These are phyloP conservation scores for Thalassophryne amazonica DNA, from an alignment of 2,797 vertebrate genomes.

Conservation along the genomic window DNA sequence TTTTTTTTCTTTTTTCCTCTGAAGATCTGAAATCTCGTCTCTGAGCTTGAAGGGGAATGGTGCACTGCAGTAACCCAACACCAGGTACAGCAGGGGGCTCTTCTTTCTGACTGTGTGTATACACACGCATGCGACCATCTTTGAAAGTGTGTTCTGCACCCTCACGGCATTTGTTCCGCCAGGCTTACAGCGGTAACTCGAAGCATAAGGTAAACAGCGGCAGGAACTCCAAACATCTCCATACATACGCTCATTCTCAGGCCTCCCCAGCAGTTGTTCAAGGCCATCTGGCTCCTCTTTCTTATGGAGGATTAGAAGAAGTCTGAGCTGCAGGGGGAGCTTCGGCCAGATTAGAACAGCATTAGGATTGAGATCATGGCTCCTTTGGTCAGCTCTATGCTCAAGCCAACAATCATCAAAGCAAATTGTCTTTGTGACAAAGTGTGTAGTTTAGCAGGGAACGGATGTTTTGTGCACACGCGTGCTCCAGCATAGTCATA, in stretches of 20 bases:
- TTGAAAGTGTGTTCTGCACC: conserved; percentile 19
- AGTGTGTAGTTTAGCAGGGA: conserved; percentile 4
- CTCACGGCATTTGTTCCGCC: conserved; percentile 22
- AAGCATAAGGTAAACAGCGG: conserved; percentile 72
- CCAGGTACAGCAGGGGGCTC: conserved; percentile 47
- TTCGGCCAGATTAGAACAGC: conserved; percentile 76
- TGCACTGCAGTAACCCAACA: conserved; percentile 29
- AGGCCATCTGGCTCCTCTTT: conserved; percentile 85
- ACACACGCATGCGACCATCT: conserved; percentile 3
- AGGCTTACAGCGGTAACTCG: conserved; percentile 64
- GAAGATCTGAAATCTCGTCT: conserved; percentile 57
- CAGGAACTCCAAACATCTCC: conserved; percentile 70
- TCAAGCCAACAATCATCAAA: conserved; percentile 56
- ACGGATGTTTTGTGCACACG: background rate
- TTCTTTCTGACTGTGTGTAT: conserved; percentile 10
- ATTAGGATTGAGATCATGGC: conserved; percentile 64
- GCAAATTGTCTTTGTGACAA: conserved; percentile 32
- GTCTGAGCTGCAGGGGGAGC: conserved; percentile 79
- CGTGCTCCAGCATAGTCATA: too few relatives aligned
- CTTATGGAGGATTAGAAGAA: conserved; percentile 83
- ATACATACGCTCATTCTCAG: conserved; percentile 56
- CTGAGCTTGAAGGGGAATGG: conserved; percentile 15
- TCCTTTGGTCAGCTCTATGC: conserved; percentile 24
- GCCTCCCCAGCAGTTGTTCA: conserved; percentile 73
- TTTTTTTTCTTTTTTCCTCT: too few relatives aligned